Evolutionary conservation across 2,113 vertebrate genomes (phyloP), one percentile per base, ranked within the genome.

Genomic region (Nycticryphes semicollaris): DNA sequence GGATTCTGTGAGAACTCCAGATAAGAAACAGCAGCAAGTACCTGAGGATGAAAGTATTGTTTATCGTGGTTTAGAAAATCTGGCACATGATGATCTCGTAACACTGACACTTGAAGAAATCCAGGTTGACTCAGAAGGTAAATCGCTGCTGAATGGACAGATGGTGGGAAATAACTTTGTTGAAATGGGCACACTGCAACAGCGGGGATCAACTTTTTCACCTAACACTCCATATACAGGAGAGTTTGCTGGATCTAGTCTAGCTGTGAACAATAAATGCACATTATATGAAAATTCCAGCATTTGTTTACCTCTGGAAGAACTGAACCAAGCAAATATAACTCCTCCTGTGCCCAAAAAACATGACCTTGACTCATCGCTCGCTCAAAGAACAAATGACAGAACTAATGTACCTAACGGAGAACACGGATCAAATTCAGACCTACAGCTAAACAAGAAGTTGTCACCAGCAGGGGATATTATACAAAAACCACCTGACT

Each of bases 51-150:
- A 95, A 72, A 73, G 92, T 62, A 86, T 77, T 31, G 85, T 98
- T 81, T 97, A 98, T 30, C 82, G 95, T 31, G 85, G 94, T 23
- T 98, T 98, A 45, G 97, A 98, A 94, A 97, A 96, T 59, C 96
- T 98, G 66, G 91, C 94, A 33, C 95, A 96, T 13, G 56, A 70
- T 54, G 98, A 98, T 95, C 95, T 98, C 53, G 69, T 99, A 66
- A 98, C 98, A 2, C 97, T 99, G 82, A 98, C 98, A 4, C 93
- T 98, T 76, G 97, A 98, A 92, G 98, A 98, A 85, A n/a, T 98
- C 48, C 95, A 95, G 3, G 68, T 74, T 85, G 97, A 97, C 64
- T 74, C 89, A 2, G 87, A 96, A 69, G 93, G 53, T 74, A 92
- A 96, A 64, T 94, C n/a, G 1, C 27, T 92, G 43, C 86, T 78